phyloP scores from a whole-genome alignment of 1,140 invertebrate genomes.

The Diuraphis noxia region DNA sequence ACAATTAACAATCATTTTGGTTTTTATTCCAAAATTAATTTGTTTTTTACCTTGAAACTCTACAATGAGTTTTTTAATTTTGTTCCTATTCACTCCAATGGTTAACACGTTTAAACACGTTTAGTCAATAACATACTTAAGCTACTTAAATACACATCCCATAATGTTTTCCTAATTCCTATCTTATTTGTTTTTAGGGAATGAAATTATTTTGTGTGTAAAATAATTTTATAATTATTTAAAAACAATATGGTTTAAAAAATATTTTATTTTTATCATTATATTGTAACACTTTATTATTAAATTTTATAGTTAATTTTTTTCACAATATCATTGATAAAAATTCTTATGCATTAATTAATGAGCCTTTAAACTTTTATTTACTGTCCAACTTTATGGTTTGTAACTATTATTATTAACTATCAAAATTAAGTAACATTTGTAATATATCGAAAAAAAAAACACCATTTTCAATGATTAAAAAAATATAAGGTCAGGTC shows the following conservation, averaged over 20 bases:
- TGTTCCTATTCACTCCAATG: constrained; percentile 47
- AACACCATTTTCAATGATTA: background rate
- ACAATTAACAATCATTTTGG: constrained; percentile 5
- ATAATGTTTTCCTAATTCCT: background rate
- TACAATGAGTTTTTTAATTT: constrained; percentile 27
- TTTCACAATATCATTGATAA: constrained; percentile 15
- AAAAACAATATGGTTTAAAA: background rate
- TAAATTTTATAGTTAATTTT: background rate
- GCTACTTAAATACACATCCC: constrained; percentile 43
- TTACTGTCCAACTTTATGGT: background rate
- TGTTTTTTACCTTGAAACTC: constrained; percentile 6
- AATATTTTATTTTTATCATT: constrained; percentile 31
- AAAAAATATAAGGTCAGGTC: background rate
- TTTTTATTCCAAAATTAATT: constrained; percentile 42
- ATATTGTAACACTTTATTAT: constrained; percentile 11
- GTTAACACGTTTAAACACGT: constrained; percentile 22
- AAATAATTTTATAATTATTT: background rate
- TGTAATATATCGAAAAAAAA: background rate
- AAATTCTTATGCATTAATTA: background rate
- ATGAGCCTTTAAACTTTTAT: background rate
- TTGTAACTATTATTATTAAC: background rate
- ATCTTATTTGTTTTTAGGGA: background rate
- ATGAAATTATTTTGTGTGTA: background rate
- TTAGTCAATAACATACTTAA: constrained; percentile 33
- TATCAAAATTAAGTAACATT: background rate